A percentile compares a stretch with the other conserved stretches of the same genome.
These are phyloP conservation scores for Neosilurus mollespiculum DNA, from an alignment of 2,797 vertebrate species.

Conservation along the genomic window DNA sequence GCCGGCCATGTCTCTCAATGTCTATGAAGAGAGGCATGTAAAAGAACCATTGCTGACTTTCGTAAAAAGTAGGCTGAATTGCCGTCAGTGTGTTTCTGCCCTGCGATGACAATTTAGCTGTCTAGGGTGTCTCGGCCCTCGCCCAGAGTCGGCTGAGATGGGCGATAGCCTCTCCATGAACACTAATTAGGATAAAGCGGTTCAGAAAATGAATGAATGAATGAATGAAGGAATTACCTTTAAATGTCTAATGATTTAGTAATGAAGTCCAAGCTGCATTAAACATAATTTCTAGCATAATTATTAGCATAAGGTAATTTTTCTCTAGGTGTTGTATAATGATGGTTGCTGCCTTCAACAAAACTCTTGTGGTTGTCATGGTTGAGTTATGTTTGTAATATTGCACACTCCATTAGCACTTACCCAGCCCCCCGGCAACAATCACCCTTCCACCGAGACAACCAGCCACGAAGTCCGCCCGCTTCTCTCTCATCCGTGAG, in stretches of 20 bases:
- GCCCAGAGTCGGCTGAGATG: too few species aligned
- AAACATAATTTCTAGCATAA: constrained; percentile 34
- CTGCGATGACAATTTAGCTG: too few species aligned
- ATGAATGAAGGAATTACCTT: too few species aligned
- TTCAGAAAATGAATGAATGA: too few species aligned
- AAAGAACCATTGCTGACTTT: too few species aligned
- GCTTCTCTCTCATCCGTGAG: constrained; percentile 92
- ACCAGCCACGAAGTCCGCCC: constrained; percentile 91
- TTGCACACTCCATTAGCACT: constrained; percentile 55
- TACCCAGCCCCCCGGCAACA: constrained; percentile 89
- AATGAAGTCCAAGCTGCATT: constrained; percentile 18
- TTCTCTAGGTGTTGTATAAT: constrained; percentile 29
- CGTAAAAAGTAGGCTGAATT: too few species aligned
- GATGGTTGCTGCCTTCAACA: constrained; percentile 22
- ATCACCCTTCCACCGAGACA: constrained; percentile 87
- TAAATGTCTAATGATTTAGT: constrained; percentile 24
- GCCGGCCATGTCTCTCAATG: too few species aligned
- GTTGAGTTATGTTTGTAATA: constrained; percentile 42
- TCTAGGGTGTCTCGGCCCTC: too few species aligned
- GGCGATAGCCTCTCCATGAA: too few species aligned
- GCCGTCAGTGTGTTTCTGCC: too few species aligned
- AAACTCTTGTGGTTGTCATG: constrained; percentile 13
- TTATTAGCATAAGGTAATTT: constrained; percentile 38
- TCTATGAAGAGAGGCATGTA: too few species aligned
- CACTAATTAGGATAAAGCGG: too few species aligned